phyloP scores from a whole-genome alignment of 2,113 vertebrate species.

The Bungarus multicinctus region DNA sequence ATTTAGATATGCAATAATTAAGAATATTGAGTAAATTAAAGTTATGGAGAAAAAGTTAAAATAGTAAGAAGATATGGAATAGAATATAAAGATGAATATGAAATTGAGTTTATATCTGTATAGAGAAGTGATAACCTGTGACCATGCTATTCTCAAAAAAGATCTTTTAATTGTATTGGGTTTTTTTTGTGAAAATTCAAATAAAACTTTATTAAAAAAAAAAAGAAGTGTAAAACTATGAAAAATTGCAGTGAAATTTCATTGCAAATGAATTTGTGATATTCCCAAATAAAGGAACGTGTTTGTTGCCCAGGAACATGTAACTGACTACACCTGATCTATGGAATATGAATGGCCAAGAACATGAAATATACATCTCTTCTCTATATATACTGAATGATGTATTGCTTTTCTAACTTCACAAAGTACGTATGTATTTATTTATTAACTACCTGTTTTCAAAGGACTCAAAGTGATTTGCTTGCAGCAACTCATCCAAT shows the following conservation, averaged over 20 bases:
- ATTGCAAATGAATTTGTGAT: background rate
- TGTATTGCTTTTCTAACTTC: background rate
- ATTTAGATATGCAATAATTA: no score
- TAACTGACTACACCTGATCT: background rate
- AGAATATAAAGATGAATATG: no score
- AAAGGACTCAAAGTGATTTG: background rate
- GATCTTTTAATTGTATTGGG: no score
- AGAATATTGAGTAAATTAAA: no score
- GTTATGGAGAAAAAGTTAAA: no score
- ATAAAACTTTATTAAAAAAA: no score
- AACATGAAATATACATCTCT: background rate
- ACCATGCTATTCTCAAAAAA: no score
- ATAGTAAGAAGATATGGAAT: no score
- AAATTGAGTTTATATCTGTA: no score
- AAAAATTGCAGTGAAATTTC: background rate
- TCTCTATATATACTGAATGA: background rate
- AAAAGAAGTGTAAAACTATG: background rate
- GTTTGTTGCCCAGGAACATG: background rate
- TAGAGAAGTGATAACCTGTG: no score
- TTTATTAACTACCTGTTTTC: background rate
- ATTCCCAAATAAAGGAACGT: background rate
- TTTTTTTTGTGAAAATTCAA: no score
- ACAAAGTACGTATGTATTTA: background rate
- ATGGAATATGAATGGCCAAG: background rate
- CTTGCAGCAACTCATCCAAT: background rate